Percentiles rank a stretch among this genome's conserved stretches.
phyloP scores from a whole-genome alignment of 2,888 invertebrate species.

The Embidobia sp. region DNA sequence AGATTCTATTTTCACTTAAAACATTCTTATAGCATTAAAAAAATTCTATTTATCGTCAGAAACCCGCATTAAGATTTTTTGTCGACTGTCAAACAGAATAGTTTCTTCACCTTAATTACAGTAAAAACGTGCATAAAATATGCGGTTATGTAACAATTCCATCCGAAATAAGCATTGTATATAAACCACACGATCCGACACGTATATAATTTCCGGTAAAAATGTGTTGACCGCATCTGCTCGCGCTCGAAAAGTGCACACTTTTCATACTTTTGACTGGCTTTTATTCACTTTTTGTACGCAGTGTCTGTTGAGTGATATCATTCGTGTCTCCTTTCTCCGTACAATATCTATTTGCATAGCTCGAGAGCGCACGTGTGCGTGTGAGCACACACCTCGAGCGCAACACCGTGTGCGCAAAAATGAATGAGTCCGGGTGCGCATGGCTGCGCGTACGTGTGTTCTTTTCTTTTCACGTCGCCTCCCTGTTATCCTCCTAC shows the following conservation, averaged over 20 bases:
- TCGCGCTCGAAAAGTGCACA: constrained; percentile 20
- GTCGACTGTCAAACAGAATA: too few species aligned
- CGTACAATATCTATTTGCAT: constrained; percentile 58
- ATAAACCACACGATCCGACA: not conserved
- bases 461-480: constrained; percentile 50
- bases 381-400: constrained; percentile 39
- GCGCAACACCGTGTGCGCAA: constrained; percentile 1
- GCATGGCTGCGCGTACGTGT: constrained; percentile 25
- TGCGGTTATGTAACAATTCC: too few species aligned
- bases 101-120: too few species aligned
- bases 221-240: constrained; percentile 6
- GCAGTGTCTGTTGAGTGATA: constrained; percentile 45
- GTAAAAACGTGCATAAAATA: too few species aligned
- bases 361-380: constrained; percentile 14
- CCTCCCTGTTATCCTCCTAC: constrained; percentile 58
- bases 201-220: not conserved
- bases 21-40: too few species aligned
- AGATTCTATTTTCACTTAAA: too few species aligned
- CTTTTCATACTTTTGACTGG: constrained; percentile 36
- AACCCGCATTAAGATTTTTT: too few species aligned
- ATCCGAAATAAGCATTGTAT: too few species aligned
- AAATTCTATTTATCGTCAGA: too few species aligned
- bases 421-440: constrained; percentile 36
- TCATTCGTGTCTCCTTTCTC: constrained; percentile 57
- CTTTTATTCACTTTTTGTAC: constrained; percentile 33